These are phyloP conservation scores for Chesias legatella DNA, from an alignment of 2,888 invertebrate genomes.

Conservation along the genomic window DNA sequence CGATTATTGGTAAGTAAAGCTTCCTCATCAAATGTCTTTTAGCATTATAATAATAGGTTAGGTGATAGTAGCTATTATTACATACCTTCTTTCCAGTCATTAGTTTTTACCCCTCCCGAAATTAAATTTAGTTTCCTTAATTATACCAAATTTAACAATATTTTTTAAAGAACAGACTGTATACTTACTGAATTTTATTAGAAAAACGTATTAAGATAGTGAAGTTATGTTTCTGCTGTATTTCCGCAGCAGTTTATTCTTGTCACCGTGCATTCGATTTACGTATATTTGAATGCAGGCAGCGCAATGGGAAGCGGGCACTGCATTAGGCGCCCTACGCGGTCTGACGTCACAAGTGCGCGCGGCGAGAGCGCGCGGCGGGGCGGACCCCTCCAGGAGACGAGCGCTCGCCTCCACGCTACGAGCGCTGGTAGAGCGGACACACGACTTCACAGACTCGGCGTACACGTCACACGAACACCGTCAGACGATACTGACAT, in stretches of 20 bases:
- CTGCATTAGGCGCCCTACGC: slow-evolving; percentile 90
- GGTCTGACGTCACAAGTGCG: slow-evolving; percentile 93
- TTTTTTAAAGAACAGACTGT: no score
- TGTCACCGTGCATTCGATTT: not conserved
- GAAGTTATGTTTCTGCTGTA: no score
- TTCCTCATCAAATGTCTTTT: slow-evolving; percentile 15
- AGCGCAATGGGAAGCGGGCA: slow-evolving; percentile 80
- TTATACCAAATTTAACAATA: no score
- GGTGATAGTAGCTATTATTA: slow-evolving; percentile 5
- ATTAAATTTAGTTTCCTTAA: no score
- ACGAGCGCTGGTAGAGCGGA: slow-evolving; percentile 95
- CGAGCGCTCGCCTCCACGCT: slow-evolving; percentile 92
- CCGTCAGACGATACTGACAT: slow-evolving; percentile 95
- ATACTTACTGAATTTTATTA: no score
- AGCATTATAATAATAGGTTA: slow-evolving; percentile 13
- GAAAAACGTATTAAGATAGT: no score
- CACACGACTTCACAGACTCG: slow-evolving; percentile 99
- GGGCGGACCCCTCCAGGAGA: slow-evolving; percentile 84
- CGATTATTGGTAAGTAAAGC: slow-evolving; percentile 8
- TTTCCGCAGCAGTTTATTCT: no score
- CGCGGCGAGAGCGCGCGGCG: slow-evolving; percentile 85
- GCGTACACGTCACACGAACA: slow-evolving; percentile 99
- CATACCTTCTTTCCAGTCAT: slow-evolving; percentile 8
- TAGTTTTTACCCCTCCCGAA: slow-evolving; percentile 12
- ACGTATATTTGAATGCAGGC: slow-evolving; percentile 44